Conservation (phyloP, 2,797 vertebrate species). For the Pseudochirops cupreus region DNA sequence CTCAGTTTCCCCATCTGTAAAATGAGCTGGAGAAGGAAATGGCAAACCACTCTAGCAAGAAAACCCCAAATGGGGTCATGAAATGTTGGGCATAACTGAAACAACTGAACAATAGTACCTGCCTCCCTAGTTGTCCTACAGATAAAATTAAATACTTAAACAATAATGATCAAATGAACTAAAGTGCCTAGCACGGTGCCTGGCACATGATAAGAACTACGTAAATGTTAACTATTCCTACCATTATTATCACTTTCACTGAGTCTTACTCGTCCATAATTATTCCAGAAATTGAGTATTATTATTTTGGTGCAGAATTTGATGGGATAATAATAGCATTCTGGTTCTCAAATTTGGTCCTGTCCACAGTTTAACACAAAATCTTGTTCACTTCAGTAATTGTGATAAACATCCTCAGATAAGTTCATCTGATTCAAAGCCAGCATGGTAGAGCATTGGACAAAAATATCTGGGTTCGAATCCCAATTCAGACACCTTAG, state of each 20-base stretch:
- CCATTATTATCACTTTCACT: constrained; percentile 15
- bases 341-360: constrained; percentile 21
- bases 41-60: not conserved
- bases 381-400: constrained; percentile 46
- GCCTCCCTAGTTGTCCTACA: not conserved
- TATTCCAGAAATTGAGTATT: constrained; percentile 48
- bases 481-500: not conserved
- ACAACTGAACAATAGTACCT: not conserved
- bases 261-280: constrained; percentile 49
- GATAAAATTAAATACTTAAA: not conserved
- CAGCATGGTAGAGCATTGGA: not conserved
- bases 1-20: not conserved
- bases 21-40: not conserved
- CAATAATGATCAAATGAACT: not conserved
- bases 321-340: not conserved
- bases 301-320: constrained; percentile 47
- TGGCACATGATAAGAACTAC: not conserved
- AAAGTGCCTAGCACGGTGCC: not conserved
- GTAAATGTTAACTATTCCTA: not conserved
- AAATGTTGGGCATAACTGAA: not conserved
- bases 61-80: not conserved
- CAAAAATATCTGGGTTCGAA: not conserved
- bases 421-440: constrained; percentile 48
- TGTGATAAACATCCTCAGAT: constrained; percentile 61
- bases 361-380: constrained; percentile 55